Conservation (phyloP, 2,888 invertebrate species). For the Ptychoptera contaminata region DNA sequence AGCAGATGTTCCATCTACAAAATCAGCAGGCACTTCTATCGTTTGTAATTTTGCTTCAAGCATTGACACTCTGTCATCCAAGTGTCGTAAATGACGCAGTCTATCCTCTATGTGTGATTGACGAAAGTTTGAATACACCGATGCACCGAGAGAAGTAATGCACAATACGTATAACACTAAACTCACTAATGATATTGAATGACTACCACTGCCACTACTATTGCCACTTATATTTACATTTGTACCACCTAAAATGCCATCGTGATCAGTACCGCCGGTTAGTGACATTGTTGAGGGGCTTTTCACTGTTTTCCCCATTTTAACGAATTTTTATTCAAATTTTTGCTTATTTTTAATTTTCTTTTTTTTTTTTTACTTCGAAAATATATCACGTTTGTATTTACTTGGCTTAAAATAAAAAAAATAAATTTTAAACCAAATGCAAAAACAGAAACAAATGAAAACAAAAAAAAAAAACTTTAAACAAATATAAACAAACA, state of each 20-base stretch:
- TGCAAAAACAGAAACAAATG: no score
- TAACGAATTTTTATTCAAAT: not conserved
- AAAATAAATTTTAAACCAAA: no score
- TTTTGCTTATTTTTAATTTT: not conserved
- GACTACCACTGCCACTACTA: slow-evolving; percentile 1
- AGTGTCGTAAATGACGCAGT: slow-evolving; percentile 23
- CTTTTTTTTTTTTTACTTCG: not conserved
- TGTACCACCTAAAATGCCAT: not conserved
- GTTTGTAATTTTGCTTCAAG: slow-evolving; percentile 21
- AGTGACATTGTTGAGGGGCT: no score
- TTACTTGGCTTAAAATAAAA: no score
- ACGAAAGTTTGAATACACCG: slow-evolving; percentile 26
- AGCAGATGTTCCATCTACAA: slow-evolving; percentile 2
- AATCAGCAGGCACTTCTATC: not conserved
- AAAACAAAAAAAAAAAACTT: no score
- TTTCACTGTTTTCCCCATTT: no score
- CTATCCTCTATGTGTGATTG: slow-evolving; percentile 26
- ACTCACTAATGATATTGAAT: slow-evolving; percentile 22
- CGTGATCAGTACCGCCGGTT: not conserved
- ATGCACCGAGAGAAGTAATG: slow-evolving; percentile 27
- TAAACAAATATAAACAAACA: no score
- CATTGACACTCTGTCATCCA: slow-evolving; percentile 27
- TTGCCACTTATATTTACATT: not conserved
- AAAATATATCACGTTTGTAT: not conserved
- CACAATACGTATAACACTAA: slow-evolving; percentile 28